Conservation (phyloP, 2,113 vertebrate species). For the Sisor rabdophorus region DNA sequence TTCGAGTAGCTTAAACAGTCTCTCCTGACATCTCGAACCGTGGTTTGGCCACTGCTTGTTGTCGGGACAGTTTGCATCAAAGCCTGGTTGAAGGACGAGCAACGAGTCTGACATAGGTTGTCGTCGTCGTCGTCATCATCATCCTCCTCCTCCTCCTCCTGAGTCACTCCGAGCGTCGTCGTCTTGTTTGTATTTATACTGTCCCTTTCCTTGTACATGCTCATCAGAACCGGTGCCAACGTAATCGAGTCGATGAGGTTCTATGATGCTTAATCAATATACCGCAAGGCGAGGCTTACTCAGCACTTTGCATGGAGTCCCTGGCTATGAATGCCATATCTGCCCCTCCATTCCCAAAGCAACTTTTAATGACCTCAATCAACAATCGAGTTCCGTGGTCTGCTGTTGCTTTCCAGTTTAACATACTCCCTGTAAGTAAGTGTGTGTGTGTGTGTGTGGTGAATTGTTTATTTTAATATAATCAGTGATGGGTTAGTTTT, state of each 20-base stretch:
- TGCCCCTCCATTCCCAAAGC: slow-evolving; percentile 33
- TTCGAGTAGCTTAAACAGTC: slow-evolving; percentile 28
- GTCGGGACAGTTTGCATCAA: background rate
- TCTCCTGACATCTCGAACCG: slow-evolving; percentile 5
- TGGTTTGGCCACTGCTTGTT: background rate
- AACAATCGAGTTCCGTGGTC: background rate
- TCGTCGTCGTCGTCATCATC: too few species aligned
- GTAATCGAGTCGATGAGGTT: slow-evolving; percentile 53
- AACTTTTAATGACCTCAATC: slow-evolving; percentile 32
- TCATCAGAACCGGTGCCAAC: slow-evolving; percentile 36
- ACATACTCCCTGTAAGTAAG: background rate
- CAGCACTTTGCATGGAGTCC: slow-evolving; percentile 33
- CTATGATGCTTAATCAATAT: slow-evolving; percentile 59
- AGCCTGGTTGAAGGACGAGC: slow-evolving; percentile 21
- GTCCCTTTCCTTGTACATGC: slow-evolving; percentile 25
- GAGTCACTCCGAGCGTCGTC: slow-evolving; percentile 2
- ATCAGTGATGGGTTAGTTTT: background rate
- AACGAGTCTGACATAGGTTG: slow-evolving; percentile 9
- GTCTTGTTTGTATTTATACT: slow-evolving; percentile 24
- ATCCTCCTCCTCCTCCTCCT: background rate
- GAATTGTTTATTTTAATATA: background rate
- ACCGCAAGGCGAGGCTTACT: slow-evolving; percentile 51
- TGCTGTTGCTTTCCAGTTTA: slow-evolving; percentile 19
- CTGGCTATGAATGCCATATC: slow-evolving; percentile 33
- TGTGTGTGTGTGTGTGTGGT: too few species aligned